These are phyloP conservation scores for Miltochrista miniata DNA, from an alignment of 2,888 invertebrate genomes.

Conservation along the genomic window DNA sequence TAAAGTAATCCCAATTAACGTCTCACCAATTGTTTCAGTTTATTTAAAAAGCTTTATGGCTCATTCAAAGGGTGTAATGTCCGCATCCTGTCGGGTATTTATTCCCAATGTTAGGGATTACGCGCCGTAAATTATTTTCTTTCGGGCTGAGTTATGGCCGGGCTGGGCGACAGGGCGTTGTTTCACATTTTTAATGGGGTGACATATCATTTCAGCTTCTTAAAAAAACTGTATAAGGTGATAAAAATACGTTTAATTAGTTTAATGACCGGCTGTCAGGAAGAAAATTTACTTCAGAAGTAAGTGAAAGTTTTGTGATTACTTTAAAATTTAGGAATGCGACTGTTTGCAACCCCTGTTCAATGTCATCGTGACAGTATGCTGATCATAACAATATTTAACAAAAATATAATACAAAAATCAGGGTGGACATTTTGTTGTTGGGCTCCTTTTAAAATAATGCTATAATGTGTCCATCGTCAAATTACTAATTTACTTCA, in stretches of 20 bases:
- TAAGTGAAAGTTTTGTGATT: too few species aligned
- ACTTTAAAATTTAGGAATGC: too few species aligned
- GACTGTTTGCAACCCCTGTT: too few species aligned
- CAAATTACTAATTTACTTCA: not conserved
- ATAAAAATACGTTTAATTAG: slow-evolving; percentile 35
- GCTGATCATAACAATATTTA: too few species aligned
- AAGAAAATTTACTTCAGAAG: too few species aligned
- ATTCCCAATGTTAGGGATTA: slow-evolving; percentile 65
- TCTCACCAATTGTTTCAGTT: slow-evolving; percentile 49
- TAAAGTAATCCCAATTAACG: slow-evolving; percentile 14
- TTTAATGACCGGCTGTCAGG: slow-evolving; percentile 27
- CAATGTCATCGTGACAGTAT: too few species aligned
- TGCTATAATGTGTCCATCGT: too few species aligned
- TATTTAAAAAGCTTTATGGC: slow-evolving; percentile 60
- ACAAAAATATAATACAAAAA: too few species aligned
- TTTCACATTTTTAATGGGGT: slow-evolving; percentile 61
- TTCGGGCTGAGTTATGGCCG: slow-evolving; percentile 63
- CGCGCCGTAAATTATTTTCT: slow-evolving; percentile 73
- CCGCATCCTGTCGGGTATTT: slow-evolving; percentile 66
- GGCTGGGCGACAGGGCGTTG: slow-evolving; percentile 65
- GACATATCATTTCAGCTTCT: slow-evolving; percentile 51
- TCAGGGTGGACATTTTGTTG: too few species aligned
- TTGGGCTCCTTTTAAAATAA: too few species aligned
- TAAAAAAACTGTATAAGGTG: slow-evolving; percentile 40
- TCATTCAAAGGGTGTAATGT: slow-evolving; percentile 55